Evolutionary conservation across 64 coral and sea anemone species (phyloP).

Genomic region (Catalaphyllia jardinei): DNA sequence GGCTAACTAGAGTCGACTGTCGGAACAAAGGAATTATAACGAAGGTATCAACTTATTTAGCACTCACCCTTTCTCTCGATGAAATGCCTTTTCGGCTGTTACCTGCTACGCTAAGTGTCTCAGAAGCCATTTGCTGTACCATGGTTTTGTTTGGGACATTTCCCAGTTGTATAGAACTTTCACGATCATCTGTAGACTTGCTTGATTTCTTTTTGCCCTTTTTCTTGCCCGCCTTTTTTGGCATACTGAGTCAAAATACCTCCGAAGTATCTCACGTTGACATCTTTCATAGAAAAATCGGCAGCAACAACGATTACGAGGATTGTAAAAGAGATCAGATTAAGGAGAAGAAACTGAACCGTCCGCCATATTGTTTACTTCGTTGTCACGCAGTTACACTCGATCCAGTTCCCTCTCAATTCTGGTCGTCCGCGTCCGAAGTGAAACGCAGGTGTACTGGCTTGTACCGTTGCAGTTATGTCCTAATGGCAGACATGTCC

Average conservation of each 20-base stretch:
- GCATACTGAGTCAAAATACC: slow-evolving; percentile 46
- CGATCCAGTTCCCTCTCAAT: slow-evolving; percentile 4
- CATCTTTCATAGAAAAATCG: background rate
- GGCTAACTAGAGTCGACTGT: background rate
- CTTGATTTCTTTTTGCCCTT: slow-evolving; percentile 74
- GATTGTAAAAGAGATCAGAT: background rate
- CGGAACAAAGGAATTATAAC: background rate
- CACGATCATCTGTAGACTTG: slow-evolving; percentile 61
- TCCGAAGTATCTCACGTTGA: background rate
- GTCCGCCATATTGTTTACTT: slow-evolving; percentile 79
- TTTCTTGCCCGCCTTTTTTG: slow-evolving; percentile 74
- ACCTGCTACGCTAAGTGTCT: slow-evolving; percentile 66
- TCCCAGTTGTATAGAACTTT: slow-evolving; percentile 61
- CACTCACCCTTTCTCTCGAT: slow-evolving; percentile 72
- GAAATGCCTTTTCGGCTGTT: slow-evolving; percentile 25
- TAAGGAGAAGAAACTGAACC: too few relatives aligned
- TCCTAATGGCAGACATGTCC: too few relatives aligned
- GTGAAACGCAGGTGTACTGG: too few relatives aligned
- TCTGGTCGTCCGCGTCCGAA: too few relatives aligned
- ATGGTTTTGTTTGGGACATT: slow-evolving; percentile 76
- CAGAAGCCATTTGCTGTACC: slow-evolving; percentile 94
- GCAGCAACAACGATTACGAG: background rate
- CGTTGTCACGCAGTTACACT: slow-evolving; percentile 42
- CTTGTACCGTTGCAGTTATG: too few relatives aligned
- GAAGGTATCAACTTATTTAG: background rate